phyloP scores from a whole-genome alignment of 2,113 vertebrate genomes.

The Todiramphus saurophagus region DNA sequence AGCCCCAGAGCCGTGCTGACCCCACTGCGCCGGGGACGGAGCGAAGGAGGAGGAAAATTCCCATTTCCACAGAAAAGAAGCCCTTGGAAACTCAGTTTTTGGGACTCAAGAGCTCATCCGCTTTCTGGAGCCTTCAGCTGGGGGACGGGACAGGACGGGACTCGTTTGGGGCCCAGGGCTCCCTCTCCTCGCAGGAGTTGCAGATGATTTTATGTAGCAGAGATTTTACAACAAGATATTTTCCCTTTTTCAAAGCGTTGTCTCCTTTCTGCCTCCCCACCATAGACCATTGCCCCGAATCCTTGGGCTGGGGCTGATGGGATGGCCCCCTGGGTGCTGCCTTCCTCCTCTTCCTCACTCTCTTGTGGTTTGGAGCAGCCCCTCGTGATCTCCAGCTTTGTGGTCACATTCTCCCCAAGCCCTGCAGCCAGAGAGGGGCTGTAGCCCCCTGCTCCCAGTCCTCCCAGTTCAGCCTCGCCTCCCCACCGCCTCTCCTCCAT shows the following conservation, averaged over 20 bases:
- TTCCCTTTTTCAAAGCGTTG: conserved; percentile 16
- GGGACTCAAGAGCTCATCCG: too few relatives aligned
- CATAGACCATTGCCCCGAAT: background rate
- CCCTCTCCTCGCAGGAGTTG: background rate
- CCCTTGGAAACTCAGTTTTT: too few relatives aligned
- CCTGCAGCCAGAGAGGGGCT: too few relatives aligned
- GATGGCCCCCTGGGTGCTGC: background rate
- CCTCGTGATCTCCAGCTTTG: background rate
- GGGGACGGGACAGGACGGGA: background rate
- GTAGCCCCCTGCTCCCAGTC: background rate
- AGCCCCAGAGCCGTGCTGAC: too few relatives aligned
- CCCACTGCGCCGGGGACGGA: too few relatives aligned
- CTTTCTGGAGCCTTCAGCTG: too few relatives aligned
- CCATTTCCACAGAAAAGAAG: background rate
- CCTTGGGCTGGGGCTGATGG: too few relatives aligned
- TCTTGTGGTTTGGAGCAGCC: background rate
- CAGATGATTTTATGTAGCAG: conserved; percentile 41
- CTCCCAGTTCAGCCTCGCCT: background rate
- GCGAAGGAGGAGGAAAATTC: background rate
- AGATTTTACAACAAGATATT: conserved; percentile 56
- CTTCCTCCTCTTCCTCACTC: background rate
- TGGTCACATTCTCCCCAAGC: rapidly evolving
- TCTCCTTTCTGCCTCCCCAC: background rate
- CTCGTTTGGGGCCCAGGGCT: background rate
- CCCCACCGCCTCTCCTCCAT: too few relatives aligned